Evolutionary conservation across 2,888 invertebrate species (phyloP), one percentile per base, ranked within the genome.

Genomic region (Apoda limacodes): DNA sequence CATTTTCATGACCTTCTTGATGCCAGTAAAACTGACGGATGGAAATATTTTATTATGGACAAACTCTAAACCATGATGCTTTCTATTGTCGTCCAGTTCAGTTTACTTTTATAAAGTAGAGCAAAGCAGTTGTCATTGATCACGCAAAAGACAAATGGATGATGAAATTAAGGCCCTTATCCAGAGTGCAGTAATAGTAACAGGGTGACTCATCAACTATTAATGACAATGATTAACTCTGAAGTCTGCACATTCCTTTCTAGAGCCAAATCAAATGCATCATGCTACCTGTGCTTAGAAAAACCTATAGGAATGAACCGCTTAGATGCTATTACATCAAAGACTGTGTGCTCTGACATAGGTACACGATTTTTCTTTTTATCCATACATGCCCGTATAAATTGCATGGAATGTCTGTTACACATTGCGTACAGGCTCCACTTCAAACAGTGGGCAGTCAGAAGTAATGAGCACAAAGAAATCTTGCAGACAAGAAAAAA

Each of bases 1-100:
- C 20, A 32, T 32, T 6, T 35, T 35, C 9, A 35, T 31, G 33
- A 39, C 31, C 2, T 30, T 32, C 9, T 32, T 31, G 20, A 31
- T 28, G 13, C 37, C 36, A 4, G n/a, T n/a, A n/a, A n/a, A n/a
- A n/a, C 13, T 27, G 5, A 30, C 17, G 6, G 17, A 13, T 34
- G 30, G 24, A 19, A 24, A 30, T 15, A 27, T 20, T 9, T 30
- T 19, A 10, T 3, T 28, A 9, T 35, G 35, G 35, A 22, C 9
- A 7, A 28, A 32, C 17, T 32, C 21, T 34, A 26, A 15, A 34
- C 34, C 26, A 32, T 30, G 12, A n/a, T n/a, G 11, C 32, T 17
- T 19, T 21, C n/a, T 38, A 30, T 35, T 42, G 37, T 28, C 33
- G 36, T 23, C 38, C 41, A 26, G 30, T 34, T 9, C 30, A 40